Base-by-base conservation (phyloP, 2,797 vertebrate genomes). In the Echiichthys vipera region DNA sequence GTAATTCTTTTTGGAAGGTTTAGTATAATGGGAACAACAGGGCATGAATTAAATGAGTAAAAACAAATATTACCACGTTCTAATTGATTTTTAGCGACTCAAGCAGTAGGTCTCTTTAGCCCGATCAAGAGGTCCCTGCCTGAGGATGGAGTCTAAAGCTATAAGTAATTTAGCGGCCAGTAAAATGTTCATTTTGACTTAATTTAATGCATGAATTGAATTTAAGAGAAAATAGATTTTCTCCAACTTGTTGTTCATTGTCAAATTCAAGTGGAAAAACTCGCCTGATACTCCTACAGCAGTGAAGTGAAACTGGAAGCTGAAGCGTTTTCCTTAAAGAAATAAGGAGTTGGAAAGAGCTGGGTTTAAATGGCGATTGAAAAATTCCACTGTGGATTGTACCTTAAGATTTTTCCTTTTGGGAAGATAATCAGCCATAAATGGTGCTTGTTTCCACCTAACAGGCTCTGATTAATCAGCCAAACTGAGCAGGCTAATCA, bases 361-460 rank as follows among this genome's bases (percentile, higher is more conserved):
- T 64, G 22, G 22, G 36, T 70, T 78, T 55, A 78, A 85, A 75
- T 39, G 11, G 53, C 80, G 73, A 59, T 59, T 67, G 58, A 66
- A 86, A 88, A 84, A 71, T 83, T 87, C 70, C 72, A 54, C 64
- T 71, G 62, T 77, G 54, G 71, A 81, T 88, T 86, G 69, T 63
- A 70, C 65, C 43, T 86, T 80, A 59, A 80, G 76, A 81, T 79
- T 84, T 76, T 82, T 29, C 74, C 71, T 65, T 84, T 77, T 56
- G 76, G 66, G 80, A 84, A 66, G 80, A 88, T 88, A 92, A 92
- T 93, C 92, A 92, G 86, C 84, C 77, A 74, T 90, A 92, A 93
- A 91, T 77, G 86, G 75, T 80, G 79, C 90, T 91, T 25, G 59
- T 84, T 89, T 87, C 80, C 81, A 86, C 55, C 77, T 49, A 84